Conservation (phyloP, 2,797 vertebrate species). For the Euthynnus affinis region DNA sequence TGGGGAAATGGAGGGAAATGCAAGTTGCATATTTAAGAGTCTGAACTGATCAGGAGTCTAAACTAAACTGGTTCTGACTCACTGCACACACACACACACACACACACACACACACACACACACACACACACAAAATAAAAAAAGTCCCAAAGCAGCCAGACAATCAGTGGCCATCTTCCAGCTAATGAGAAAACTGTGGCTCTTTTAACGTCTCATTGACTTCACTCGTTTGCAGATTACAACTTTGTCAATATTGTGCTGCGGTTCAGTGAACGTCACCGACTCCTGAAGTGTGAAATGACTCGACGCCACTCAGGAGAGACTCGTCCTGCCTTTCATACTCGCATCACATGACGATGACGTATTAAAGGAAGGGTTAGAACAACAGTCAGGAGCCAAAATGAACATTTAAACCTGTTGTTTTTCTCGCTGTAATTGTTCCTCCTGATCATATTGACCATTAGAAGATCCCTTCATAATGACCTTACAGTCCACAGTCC, state of each 20-base stretch:
- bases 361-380: too few species aligned
- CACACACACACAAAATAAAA: neutral
- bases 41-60: neutral
- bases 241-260: constrained; percentile 19
- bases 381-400: too few species aligned
- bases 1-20: neutral
- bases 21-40: neutral
- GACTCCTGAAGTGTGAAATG: neutral
- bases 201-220: constrained; percentile 41
- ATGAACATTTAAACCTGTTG: too few species aligned
- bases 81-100: neutral
- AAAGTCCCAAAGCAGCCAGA: constrained; percentile 15
- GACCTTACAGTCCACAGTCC: too few species aligned
- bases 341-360: too few species aligned
- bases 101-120: too few species aligned
- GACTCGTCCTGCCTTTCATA: neutral
- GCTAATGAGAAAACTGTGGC: constrained; percentile 24
- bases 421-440: too few species aligned
- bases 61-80: constrained; percentile 8
- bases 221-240: constrained; percentile 7
- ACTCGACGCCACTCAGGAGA: too few species aligned
- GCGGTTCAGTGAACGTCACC: neutral
- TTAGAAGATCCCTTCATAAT: too few species aligned
- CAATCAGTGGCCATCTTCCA: constrained; percentile 16
- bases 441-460: too few species aligned